A percentile compares a stretch with the other conserved stretches of the same genome.
These are phyloP conservation scores for Myiozetetes cayanensis DNA, from an alignment of 2,113 vertebrate species.

Conservation along the genomic window DNA sequence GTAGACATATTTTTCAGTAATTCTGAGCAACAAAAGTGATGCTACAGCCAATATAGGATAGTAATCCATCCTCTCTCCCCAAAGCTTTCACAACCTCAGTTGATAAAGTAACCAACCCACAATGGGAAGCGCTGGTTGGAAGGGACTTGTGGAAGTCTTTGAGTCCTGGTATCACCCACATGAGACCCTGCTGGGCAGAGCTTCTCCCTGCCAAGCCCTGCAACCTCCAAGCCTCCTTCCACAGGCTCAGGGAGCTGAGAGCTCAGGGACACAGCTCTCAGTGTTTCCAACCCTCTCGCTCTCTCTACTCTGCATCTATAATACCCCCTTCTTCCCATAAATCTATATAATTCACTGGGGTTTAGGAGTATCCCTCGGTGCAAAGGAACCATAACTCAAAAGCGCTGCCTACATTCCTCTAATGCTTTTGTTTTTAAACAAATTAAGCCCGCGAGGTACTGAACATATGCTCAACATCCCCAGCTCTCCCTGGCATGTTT, in stretches of 20 bases:
- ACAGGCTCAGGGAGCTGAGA: background rate
- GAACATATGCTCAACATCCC: background rate
- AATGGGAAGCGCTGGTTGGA: fast-evolving
- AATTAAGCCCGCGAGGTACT: background rate
- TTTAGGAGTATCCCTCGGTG: slow-evolving; percentile 19
- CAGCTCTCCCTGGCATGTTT: background rate
- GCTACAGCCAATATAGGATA: background rate
- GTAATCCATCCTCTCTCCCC: background rate
- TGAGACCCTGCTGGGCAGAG: fast-evolving
- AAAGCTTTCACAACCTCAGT: background rate
- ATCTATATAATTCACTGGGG: background rate
- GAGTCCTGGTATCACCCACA: background rate
- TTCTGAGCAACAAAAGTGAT: background rate
- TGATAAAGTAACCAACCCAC: background rate
- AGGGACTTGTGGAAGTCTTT: background rate
- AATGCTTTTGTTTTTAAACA: slow-evolving; percentile 45
- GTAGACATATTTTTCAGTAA: fast-evolving
- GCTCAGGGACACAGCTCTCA: background rate
- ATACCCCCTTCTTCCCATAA: background rate
- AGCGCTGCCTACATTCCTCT: slow-evolving; percentile 19
- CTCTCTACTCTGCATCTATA: background rate
- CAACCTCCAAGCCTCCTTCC: background rate
- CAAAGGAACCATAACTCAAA: slow-evolving; percentile 34
- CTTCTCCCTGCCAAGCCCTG: background rate
- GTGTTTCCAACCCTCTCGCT: background rate